Evolutionary conservation across 2,888 invertebrate species (phyloP).

Genomic region (Rhogogaster chlorosoma): DNA sequence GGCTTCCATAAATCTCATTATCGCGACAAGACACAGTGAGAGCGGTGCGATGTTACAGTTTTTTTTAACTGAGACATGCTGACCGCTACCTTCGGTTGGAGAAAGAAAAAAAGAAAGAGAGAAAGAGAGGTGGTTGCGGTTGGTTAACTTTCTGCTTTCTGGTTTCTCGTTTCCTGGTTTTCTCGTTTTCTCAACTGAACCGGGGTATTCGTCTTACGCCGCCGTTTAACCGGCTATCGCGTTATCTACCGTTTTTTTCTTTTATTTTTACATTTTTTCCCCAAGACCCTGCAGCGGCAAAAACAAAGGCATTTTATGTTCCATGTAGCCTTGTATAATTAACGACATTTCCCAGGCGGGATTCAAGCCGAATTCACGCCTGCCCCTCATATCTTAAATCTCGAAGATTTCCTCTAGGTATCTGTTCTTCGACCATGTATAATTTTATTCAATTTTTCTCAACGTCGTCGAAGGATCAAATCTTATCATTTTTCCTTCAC

Average conservation of each 20-base stretch:
- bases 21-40: slow-evolving; percentile 62
- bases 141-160: slow-evolving; percentile 31
- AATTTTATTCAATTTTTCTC: neutral
- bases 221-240: slow-evolving; percentile 33
- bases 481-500: neutral
- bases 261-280: neutral
- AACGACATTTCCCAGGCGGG: neutral
- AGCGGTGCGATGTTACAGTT: slow-evolving; percentile 57
- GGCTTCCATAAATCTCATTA: slow-evolving; percentile 67
- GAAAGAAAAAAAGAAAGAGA: slow-evolving; percentile 23
- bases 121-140: slow-evolving; percentile 8
- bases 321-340: slow-evolving; percentile 1
- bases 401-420: neutral
- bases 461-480: neutral
- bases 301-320: slow-evolving; percentile 40
- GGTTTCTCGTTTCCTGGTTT: slow-evolving; percentile 1
- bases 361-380: neutral
- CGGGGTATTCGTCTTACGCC: neutral
- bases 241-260: slow-evolving; percentile 35
- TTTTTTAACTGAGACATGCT: slow-evolving; percentile 37
- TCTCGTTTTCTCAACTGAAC: neutral
- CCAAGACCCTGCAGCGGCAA: slow-evolving; percentile 6
- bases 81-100: slow-evolving; percentile 47
- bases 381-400: neutral
- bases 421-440: neutral